These are phyloP conservation scores for Euphydryas editha DNA, from an alignment of 2,888 invertebrate genomes.

Conservation along the genomic window DNA sequence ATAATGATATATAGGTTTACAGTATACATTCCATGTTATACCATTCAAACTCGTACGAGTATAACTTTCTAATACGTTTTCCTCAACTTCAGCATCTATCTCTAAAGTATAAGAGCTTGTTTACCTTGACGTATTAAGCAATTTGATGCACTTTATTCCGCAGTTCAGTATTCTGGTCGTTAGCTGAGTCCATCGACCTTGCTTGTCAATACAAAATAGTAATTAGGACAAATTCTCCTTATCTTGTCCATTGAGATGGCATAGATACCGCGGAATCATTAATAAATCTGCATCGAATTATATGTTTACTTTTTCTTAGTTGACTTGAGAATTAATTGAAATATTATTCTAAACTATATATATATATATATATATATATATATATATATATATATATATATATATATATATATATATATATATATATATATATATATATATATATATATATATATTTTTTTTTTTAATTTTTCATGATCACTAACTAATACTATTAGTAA, in stretches of 20 bases:
- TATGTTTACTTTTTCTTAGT: background rate
- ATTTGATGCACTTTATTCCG: background rate
- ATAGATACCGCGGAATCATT: conserved; percentile 26
- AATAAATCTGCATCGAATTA: background rate
- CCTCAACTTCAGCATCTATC: conserved; percentile 9
- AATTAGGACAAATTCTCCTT: conserved; percentile 41
- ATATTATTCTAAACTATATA: no score
- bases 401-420: no score
- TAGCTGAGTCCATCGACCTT: conserved; percentile 34
- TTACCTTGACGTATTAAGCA: conserved; percentile 7
- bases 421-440: no score
- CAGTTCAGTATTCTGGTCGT: conserved; percentile 5
- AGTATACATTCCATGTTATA: background rate
- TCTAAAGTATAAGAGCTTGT: background rate
- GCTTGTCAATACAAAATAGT: conserved; percentile 38
- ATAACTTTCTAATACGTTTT: background rate
- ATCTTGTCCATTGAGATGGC: conserved; percentile 25
- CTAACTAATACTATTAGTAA: no score
- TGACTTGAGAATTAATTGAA: background rate
- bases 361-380: no score
- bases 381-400: no score
- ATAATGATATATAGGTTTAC: conserved; percentile 1
- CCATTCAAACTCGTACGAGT: background rate
- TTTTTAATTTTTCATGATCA: no score
- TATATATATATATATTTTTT: no score